phyloP scores from a whole-genome alignment of 2,113 vertebrate genomes.

The Anhinga rufa region DNA sequence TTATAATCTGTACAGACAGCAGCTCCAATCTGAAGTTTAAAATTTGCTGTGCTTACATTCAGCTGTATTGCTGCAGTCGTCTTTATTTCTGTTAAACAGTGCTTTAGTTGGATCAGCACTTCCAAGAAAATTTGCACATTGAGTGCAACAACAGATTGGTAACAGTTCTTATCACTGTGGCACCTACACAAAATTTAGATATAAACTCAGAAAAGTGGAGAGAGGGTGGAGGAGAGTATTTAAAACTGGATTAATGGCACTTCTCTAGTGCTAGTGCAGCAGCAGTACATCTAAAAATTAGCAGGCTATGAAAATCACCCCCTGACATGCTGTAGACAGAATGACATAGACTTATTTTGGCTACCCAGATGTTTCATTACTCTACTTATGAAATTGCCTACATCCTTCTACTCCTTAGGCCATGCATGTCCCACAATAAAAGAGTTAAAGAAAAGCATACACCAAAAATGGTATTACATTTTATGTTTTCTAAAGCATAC shows the following conservation, averaged over 20 bases:
- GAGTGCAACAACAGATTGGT: not conserved
- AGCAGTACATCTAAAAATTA: not conserved
- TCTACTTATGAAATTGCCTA: not conserved
- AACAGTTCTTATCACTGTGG: not conserved
- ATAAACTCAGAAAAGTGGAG: not conserved
- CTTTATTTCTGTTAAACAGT: not conserved
- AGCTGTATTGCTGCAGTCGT: not conserved
- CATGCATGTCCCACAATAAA: not conserved
- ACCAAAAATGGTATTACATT: not conserved
- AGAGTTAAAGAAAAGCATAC: not conserved
- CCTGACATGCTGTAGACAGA: not conserved
- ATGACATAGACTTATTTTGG: not conserved
- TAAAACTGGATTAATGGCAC: not conserved
- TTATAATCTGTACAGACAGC: not conserved
- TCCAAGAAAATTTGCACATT: not conserved
- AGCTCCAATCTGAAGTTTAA: not conserved
- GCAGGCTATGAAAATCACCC: not conserved
- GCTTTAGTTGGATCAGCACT: not conserved
- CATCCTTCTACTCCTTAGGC: not conserved
- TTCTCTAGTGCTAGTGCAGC: not conserved
- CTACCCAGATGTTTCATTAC: not conserved
- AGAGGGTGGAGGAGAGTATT: not conserved
- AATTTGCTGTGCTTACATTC: not conserved
- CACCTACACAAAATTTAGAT: not conserved
- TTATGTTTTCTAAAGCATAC: not conserved